phyloP scores from a whole-genome alignment of 2,888 invertebrate species.

The Lumbricus terrestris region DNA sequence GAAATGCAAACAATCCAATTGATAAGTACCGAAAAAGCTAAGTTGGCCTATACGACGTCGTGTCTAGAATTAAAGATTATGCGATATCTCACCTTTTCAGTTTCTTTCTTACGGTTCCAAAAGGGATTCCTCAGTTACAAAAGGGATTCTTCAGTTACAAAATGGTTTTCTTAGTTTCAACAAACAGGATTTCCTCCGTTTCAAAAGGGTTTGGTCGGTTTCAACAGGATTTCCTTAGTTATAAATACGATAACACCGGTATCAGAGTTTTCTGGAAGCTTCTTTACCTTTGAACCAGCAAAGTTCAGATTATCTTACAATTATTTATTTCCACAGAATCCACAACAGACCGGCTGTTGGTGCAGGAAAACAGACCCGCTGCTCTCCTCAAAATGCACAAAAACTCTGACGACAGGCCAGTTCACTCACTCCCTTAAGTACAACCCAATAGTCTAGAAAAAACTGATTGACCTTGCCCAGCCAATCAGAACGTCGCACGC shows the following conservation, averaged over 20 bases:
- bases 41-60: no score
- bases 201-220: background rate
- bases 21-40: background rate
- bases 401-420: background rate
- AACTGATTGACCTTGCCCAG: background rate
- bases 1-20: background rate
- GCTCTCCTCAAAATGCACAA: background rate
- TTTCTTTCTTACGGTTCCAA: background rate
- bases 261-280: background rate
- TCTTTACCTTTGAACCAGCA: background rate
- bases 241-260: background rate
- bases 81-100: background rate
- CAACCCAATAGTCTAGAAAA: background rate
- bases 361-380: background rate
- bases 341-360: background rate
- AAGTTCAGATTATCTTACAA: background rate
- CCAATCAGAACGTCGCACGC: background rate
- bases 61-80: background rate
- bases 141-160: background rate
- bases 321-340: background rate
- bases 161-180: background rate
- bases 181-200: background rate
- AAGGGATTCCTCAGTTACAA: background rate
- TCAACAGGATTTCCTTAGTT: background rate
- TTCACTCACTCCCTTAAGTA: background rate